Evolutionary conservation across 1,140 invertebrate species (phyloP).

Genomic region (Andrena cerasifolii): DNA sequence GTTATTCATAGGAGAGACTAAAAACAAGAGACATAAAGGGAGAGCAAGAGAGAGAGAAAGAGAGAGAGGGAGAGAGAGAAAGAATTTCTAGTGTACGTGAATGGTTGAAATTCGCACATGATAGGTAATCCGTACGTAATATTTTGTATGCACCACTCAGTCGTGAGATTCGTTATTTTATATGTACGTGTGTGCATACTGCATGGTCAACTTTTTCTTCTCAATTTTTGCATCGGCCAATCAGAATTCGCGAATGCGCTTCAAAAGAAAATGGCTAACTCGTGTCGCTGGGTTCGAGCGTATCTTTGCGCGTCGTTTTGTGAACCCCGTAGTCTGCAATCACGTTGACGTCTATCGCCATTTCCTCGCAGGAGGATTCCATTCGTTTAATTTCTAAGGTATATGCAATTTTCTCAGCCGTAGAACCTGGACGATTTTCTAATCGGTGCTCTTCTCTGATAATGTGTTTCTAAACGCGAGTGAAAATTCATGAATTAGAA

Average conservation of each 20-base stretch:
- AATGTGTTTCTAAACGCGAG: conserved; percentile 15
- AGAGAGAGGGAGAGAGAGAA: neutral
- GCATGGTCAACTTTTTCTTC: conserved; percentile 66
- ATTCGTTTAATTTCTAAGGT: conserved; percentile 73
- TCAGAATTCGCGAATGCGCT: conserved; percentile 76
- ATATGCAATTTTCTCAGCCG: conserved; percentile 34
- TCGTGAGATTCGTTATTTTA: conserved; percentile 60
- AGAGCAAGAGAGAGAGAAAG: too few species aligned
- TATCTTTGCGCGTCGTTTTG: conserved; percentile 89
- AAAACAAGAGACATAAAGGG: too few species aligned
- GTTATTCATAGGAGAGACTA: neutral
- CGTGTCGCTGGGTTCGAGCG: conserved; percentile 80
- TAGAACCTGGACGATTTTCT: neutral
- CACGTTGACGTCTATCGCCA: conserved; percentile 91
- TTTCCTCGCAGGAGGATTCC: conserved; percentile 81
- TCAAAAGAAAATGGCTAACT: conserved; percentile 81
- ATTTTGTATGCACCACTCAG: conserved; percentile 1
- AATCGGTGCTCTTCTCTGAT: neutral
- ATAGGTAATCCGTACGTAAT: neutral
- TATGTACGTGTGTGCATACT: conserved; percentile 69
- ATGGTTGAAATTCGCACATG: neutral
- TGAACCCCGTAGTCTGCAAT: conserved; percentile 88
- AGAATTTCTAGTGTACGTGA: neutral
- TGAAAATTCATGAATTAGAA: conserved; percentile 23
- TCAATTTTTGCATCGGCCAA: conserved; percentile 76